phyloP scores from a whole-genome alignment of 2,888 invertebrate genomes.

The Hecatera dysodea region DNA sequence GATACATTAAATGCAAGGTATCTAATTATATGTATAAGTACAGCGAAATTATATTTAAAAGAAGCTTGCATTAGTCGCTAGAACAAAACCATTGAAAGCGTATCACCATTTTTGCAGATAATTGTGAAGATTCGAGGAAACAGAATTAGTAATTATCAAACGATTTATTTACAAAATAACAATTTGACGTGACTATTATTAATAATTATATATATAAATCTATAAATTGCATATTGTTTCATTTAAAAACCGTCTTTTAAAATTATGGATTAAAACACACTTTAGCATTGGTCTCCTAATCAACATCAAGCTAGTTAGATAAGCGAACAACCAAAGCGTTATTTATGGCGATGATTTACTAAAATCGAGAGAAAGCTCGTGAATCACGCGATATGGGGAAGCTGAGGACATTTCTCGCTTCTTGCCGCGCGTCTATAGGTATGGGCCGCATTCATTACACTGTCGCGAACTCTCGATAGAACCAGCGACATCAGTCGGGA shows the following conservation, averaged over 20 bases:
- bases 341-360: background rate
- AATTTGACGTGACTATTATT: slow-evolving; percentile 22
- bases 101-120: slow-evolving; percentile 36
- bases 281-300: background rate
- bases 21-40: slow-evolving; percentile 9
- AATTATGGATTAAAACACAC: slow-evolving; percentile 42
- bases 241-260: slow-evolving; percentile 22
- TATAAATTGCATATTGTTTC: slow-evolving; percentile 32
- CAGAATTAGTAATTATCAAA: slow-evolving; percentile 17
- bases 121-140: slow-evolving; percentile 33
- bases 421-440: background rate
- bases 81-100: slow-evolving; percentile 10
- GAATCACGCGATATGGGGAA: background rate
- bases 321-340: too few species aligned
- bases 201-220: too few species aligned
- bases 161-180: slow-evolving; percentile 35
- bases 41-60: slow-evolving; percentile 12
- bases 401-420: background rate
- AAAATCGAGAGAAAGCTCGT: background rate
- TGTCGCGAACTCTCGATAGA: too few species aligned
- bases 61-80: background rate
- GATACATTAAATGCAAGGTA: slow-evolving; percentile 42
- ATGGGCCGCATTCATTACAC: too few species aligned
- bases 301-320: background rate
- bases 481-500: background rate